phyloP scores from a whole-genome alignment of 1,140 invertebrate species.

The Chelonus insularis region DNA sequence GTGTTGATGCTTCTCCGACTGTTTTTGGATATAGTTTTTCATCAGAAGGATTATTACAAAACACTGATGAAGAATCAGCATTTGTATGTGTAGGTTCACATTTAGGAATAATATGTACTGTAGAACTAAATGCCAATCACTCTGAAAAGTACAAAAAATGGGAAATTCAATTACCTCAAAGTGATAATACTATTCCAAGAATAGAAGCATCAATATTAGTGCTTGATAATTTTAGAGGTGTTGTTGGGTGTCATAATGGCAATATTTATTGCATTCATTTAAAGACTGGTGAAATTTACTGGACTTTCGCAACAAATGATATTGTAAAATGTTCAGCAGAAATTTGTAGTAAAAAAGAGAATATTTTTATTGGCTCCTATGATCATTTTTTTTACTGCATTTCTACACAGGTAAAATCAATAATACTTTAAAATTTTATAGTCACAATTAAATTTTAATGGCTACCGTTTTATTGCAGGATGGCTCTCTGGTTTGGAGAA shows the following conservation, averaged over 20 bases:
- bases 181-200: slow-evolving; percentile 29
- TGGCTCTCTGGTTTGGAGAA: slow-evolving; percentile 57
- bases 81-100: slow-evolving; percentile 65
- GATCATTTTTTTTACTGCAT: slow-evolving; percentile 68
- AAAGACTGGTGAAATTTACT: slow-evolving; percentile 61
- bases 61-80: slow-evolving; percentile 5
- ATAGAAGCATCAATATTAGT: slow-evolving; percentile 63
- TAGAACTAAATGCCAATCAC: slow-evolving; percentile 45
- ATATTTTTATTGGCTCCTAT: slow-evolving; percentile 70
- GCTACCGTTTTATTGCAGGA: slow-evolving; percentile 51
- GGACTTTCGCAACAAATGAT: slow-evolving; percentile 65
- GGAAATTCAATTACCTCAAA: slow-evolving; percentile 53
- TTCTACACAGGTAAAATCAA: slow-evolving; percentile 61
- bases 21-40: slow-evolving; percentile 55
- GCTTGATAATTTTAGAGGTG: slow-evolving; percentile 43
- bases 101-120: slow-evolving; percentile 63
- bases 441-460: neutral
- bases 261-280: slow-evolving; percentile 66
- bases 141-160: slow-evolving; percentile 44
- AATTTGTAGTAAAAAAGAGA: slow-evolving; percentile 44
- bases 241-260: slow-evolving; percentile 68
- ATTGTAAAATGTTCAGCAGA: slow-evolving; percentile 71
- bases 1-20: slow-evolving; percentile 72
- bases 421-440: no score
- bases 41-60: no score